Evolutionary conservation across 2,888 invertebrate genomes (phyloP).

Genomic region (Hartigia nigra): DNA sequence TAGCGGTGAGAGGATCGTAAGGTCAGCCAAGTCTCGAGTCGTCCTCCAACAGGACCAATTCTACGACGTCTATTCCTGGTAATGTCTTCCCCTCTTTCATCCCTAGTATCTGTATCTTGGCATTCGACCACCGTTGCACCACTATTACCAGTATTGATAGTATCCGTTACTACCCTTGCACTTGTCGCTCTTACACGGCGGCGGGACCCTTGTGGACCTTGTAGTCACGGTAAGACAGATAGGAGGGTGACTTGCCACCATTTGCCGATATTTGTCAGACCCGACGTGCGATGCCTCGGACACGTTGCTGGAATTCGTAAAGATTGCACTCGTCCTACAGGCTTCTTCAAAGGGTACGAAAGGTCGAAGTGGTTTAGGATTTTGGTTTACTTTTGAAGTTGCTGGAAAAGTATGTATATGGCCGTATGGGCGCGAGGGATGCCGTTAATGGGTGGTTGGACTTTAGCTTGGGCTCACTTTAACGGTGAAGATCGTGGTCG

Average conservation of each 20-base stretch:
- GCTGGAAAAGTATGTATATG: neutral
- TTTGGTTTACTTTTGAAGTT: neutral
- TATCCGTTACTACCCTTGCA: neutral
- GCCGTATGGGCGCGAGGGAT: no score
- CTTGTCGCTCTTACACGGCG: neutral
- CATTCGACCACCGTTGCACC: neutral
- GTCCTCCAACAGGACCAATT: conserved; percentile 6
- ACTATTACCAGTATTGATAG: neutral
- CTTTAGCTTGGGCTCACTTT: no score
- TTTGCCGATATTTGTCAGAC: conserved; percentile 8
- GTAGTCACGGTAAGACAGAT: neutral
- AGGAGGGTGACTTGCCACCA: neutral
- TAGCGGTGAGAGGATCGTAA: neutral
- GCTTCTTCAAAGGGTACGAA: neutral
- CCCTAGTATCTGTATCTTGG: neutral
- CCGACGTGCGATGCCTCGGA: neutral
- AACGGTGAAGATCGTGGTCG: neutral
- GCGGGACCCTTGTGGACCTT: neutral
- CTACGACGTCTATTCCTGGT: neutral
- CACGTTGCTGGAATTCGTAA: neutral
- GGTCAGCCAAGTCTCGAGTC: neutral
- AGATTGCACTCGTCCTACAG: neutral
- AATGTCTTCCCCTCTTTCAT: neutral
- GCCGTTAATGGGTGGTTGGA: neutral
- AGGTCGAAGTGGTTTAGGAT: no score